Conservation (phyloP, 2,888 invertebrate species). For the Dugesia japonica region DNA sequence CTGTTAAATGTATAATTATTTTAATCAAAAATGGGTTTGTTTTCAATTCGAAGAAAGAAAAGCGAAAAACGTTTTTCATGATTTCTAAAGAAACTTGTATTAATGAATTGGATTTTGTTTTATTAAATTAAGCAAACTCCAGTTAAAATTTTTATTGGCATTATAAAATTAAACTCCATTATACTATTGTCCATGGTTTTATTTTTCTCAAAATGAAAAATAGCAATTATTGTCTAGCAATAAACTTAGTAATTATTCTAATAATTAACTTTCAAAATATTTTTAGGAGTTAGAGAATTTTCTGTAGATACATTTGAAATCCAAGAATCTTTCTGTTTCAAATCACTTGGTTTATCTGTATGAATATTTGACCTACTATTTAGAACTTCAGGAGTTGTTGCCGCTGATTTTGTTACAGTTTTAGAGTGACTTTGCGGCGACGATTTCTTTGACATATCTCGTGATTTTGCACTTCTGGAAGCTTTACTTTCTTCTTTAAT, state of each 20-base stretch:
- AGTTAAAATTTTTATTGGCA: too few species aligned
- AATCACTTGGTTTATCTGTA: not conserved
- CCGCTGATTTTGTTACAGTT: not conserved
- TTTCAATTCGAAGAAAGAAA: too few species aligned
- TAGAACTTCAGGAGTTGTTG: not conserved
- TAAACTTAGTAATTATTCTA: conserved; percentile 8
- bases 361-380: not conserved
- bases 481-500: not conserved
- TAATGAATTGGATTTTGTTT: too few species aligned
- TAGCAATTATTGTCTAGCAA: not conserved
- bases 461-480: not conserved
- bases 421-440: not conserved
- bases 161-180: not conserved
- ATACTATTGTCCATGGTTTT: not conserved
- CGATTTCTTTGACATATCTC: too few species aligned
- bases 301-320: not conserved
- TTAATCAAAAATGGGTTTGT: too few species aligned
- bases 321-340: not conserved
- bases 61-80: too few species aligned
- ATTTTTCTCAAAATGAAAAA: conserved; percentile 7
- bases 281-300: not conserved
- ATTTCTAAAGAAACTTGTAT: too few species aligned
- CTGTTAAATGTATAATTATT: too few species aligned
- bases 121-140: too few species aligned
- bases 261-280: conserved; percentile 1